Evolutionary conservation across 2,113 vertebrate species (phyloP), one percentile per base, ranked within the genome.

Genomic region (Esox niger): DNA sequence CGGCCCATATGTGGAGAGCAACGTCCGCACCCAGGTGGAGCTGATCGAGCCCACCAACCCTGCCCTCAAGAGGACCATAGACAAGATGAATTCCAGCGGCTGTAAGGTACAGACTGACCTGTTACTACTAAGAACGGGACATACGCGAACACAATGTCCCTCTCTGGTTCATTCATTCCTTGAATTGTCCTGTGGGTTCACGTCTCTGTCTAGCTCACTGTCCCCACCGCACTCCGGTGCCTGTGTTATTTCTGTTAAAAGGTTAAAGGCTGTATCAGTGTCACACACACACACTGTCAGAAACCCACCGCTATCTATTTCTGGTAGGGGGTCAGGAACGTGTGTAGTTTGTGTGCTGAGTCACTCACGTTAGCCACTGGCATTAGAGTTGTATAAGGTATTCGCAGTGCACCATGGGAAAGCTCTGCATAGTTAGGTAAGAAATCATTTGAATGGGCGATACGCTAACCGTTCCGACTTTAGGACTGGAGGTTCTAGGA

Each of bases 21-120:
- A 92, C 1, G 95, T 97, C 82, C 92, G 94, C 77, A 96, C 95
- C 2, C 95, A 97, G 84, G 95, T 97, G 82, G 95, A 97, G 83
- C 87, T 97, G 79, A 94, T 96, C 4, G 95, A 97, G 69, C 93
- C 95, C n/a, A 90, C 91, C 2, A 93, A 91, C 69, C 87, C 90
- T 0, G 81, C 77, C 23, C 90, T 97, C 71, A 93, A 91, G 83
- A 91, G 81, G 71, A 94, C 94, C 35, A 90, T 97, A 71, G 95
- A 96, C 74, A 93, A 94, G 81, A 96, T 97, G 95, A 97, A 96
- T 83, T 66, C 90, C 87, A 95, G 94, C 73, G 95, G 95, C 57
- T 97, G 95, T 89, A 96, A 96, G 94, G 95, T 96, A 90, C 52
- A 76, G 58, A 67, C 32, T 68, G 58, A 74, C 27, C 11, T 23